Conservation (phyloP, 2,797 vertebrate genomes). For the Chiloscyllium punctatum region DNA sequence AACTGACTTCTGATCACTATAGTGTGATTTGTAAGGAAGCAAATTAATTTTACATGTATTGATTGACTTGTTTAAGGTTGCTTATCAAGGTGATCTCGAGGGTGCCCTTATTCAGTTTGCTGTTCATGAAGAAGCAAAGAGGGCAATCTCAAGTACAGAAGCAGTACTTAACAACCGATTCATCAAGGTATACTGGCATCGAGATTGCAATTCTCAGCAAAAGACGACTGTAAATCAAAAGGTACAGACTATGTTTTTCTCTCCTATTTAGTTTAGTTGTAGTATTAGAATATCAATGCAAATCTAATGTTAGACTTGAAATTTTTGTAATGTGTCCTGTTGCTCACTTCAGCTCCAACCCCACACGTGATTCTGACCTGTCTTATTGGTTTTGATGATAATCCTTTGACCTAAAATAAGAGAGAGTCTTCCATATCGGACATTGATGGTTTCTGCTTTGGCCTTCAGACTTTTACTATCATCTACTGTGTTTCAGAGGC, state of each 20-base stretch:
- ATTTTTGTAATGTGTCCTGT: neutral
- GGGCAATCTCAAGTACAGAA: conserved; percentile 89
- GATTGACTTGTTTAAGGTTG: conserved; percentile 66
- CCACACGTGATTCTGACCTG: too few species aligned
- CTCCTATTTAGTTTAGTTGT: neutral
- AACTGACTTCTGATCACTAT: neutral
- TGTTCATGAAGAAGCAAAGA: conserved; percentile 79
- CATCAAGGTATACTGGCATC: conserved; percentile 89
- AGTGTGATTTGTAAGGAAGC: neutral
- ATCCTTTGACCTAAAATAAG: neutral
- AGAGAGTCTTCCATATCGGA: neutral
- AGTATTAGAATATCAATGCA: neutral
- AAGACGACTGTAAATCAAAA: conserved; percentile 54
- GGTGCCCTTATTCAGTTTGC: conserved; percentile 92
- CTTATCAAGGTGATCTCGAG: conserved; percentile 86
- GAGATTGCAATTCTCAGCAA: conserved; percentile 63
- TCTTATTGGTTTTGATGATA: neutral
- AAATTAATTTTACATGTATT: conserved; percentile 5
- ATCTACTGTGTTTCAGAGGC: neutral
- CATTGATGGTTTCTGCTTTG: neutral
- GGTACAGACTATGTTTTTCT: conserved; percentile 49
- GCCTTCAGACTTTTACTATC: neutral
- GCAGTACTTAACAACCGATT: conserved; percentile 95
- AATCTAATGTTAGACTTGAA: neutral
- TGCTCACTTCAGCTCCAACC: neutral